phyloP scores from a whole-genome alignment of 2,113 vertebrate species.

The Urocolius indicus region DNA sequence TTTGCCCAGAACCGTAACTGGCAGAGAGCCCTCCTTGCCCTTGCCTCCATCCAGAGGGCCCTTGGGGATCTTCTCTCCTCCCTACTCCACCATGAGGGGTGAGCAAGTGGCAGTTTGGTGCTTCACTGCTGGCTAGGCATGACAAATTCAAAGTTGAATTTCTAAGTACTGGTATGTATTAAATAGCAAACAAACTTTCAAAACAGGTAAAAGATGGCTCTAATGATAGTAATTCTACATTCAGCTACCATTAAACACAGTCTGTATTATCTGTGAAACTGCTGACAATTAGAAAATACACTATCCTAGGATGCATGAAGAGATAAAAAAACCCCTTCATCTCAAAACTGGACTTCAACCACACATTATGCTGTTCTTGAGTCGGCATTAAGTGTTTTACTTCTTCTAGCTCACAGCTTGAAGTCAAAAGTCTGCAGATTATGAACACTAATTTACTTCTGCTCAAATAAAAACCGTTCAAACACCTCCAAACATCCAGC shows the following conservation, averaged over 20 bases:
- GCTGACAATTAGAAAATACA: not conserved
- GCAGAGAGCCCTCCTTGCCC: too few species aligned
- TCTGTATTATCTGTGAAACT: not conserved
- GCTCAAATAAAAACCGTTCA: not conserved
- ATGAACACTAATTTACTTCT: not conserved
- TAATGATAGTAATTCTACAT: not conserved
- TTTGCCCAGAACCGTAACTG: too few species aligned
- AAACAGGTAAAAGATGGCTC: not conserved
- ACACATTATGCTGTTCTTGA: not conserved
- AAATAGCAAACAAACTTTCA: not conserved
- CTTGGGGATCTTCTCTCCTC: too few species aligned
- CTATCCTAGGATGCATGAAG: not conserved
- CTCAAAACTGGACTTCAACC: not conserved
- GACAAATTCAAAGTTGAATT: not conserved
- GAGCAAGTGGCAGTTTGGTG: too few species aligned
- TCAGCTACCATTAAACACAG: not conserved
- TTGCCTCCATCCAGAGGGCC: too few species aligned
- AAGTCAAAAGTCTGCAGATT: not conserved
- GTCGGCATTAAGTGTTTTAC: not conserved
- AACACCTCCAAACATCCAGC: not conserved
- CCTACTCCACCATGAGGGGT: too few species aligned
- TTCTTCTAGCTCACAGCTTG: not conserved
- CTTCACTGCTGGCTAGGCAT: too few species aligned
- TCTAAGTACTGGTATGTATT: not conserved
- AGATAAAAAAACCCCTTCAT: not conserved